Conservation (phyloP, 2,113 vertebrate species). For the Anser brachyrhynchus region DNA sequence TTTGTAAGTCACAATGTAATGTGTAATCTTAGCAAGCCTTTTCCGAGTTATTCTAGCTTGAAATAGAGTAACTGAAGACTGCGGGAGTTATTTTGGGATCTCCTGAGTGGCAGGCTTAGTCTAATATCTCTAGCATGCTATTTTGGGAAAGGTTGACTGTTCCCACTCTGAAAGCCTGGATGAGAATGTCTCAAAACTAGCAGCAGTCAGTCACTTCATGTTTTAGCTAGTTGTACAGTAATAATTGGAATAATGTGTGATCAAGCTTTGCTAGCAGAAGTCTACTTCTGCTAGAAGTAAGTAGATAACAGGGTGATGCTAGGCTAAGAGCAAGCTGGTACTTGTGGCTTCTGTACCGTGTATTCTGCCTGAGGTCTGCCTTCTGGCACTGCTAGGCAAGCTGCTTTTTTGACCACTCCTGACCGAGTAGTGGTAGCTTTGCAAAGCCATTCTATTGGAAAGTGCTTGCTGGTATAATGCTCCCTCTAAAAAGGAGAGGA, state of each 20-base stretch:
- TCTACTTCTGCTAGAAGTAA: neutral
- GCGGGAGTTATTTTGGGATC: constrained; percentile 48
- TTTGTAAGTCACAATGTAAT: neutral
- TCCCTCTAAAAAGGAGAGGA: neutral
- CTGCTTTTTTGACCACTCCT: neutral
- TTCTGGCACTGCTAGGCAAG: neutral
- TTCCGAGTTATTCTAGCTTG: constrained; percentile 12
- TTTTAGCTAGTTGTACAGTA: neutral
- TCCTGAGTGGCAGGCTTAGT: constrained; percentile 14
- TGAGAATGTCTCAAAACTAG: neutral
- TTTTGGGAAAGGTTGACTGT: constrained; percentile 49
- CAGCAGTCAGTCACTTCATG: neutral
- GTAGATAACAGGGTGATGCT: neutral
- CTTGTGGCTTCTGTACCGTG: neutral
- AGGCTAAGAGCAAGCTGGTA: neutral
- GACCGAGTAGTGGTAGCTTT: neutral
- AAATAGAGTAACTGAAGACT: neutral
- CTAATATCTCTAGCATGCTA: constrained; percentile 26
- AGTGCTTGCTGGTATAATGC: neutral
- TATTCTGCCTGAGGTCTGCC: neutral
- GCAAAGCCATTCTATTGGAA: neutral
- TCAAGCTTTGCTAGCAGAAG: neutral
- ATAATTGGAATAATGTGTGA: neutral
- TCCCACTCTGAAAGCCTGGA: neutral
- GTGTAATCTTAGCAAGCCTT: neutral